These are phyloP conservation scores for Drosophila mojavensis DNA, from an alignment of 1,140 invertebrate genomes.

Conservation along the genomic window DNA sequence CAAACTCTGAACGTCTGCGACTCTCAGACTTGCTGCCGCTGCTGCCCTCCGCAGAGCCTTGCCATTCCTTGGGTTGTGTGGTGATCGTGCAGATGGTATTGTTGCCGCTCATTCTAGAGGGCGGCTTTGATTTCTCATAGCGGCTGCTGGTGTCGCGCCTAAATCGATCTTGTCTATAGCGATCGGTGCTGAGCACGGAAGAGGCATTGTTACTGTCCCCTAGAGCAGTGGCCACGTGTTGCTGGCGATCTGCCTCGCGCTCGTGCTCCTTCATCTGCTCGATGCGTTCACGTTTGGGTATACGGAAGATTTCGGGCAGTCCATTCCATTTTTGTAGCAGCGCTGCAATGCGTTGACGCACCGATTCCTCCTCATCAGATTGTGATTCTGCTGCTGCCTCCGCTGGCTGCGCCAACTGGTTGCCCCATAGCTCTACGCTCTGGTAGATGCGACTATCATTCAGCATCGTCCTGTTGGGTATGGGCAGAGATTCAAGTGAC, in stretches of 20 bases:
- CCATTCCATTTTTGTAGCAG: conserved; percentile 42
- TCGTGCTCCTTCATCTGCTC: conserved; percentile 97
- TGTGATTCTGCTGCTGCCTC: background rate
- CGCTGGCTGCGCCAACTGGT: background rate
- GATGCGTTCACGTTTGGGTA: conserved; percentile 96
- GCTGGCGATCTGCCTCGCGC: conserved; percentile 88
- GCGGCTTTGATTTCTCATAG: conserved; percentile 43
- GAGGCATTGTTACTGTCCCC: conserved; percentile 39
- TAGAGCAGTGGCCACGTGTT: conserved; percentile 54
- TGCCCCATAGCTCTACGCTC: conserved; percentile 93
- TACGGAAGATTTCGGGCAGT: conserved; percentile 90
- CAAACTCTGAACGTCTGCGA: conserved; percentile 26
- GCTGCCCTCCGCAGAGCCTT: conserved; percentile 4
- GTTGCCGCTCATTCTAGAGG: conserved; percentile 61
- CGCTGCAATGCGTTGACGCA: conserved; percentile 19
- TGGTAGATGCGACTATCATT: conserved; percentile 95
- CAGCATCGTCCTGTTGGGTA: conserved; percentile 96
- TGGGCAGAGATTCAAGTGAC: conserved; percentile 92
- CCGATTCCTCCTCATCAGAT: background rate
- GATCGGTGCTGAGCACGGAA: conserved; percentile 55
- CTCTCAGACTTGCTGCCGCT: conserved; percentile 26
- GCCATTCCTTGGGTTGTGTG: conserved; percentile 33
- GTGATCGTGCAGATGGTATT: conserved; percentile 68
- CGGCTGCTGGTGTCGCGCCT: conserved; percentile 54
- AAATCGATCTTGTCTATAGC: conserved; percentile 84